A percentile compares a stretch with the other conserved stretches of the same genome.
Conservation (phyloP, 2,797 vertebrate species). For the Anabas testudineus region DNA sequence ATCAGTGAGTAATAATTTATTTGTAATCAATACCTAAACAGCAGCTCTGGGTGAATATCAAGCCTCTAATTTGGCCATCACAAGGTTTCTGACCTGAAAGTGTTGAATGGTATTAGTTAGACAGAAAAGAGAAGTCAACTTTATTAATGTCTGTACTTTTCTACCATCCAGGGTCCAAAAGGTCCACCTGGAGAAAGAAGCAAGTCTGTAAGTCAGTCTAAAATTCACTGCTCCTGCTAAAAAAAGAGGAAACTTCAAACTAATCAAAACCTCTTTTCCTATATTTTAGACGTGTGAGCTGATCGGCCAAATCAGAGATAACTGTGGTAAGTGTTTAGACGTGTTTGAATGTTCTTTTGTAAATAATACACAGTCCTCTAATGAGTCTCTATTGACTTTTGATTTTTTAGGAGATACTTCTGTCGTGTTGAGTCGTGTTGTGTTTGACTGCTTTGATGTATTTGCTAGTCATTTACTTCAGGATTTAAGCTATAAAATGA, state of each 20-base stretch:
- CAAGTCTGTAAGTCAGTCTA: slow-evolving; percentile 79
- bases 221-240: background rate
- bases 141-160: background rate
- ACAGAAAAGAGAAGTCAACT: background rate
- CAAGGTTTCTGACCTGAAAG: background rate
- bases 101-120: too few species aligned
- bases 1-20: background rate
- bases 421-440: background rate
- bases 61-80: background rate
- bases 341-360: background rate
- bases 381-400: too few species aligned
- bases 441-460: background rate
- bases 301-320: slow-evolving; percentile 80
- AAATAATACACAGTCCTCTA: background rate
- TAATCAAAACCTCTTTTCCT: slow-evolving; percentile 10
- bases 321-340: slow-evolving; percentile 84
- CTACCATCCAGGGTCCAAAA: slow-evolving; percentile 79
- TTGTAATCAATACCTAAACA: background rate
- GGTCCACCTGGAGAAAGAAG: slow-evolving; percentile 74
- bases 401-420: too few species aligned
- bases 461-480: background rate
- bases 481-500: too few species aligned
- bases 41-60: background rate
- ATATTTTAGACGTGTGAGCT: slow-evolving; percentile 85
- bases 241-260: background rate